phyloP scores from a whole-genome alignment of 64 coral and sea anemone species.

The Porites lutea region DNA sequence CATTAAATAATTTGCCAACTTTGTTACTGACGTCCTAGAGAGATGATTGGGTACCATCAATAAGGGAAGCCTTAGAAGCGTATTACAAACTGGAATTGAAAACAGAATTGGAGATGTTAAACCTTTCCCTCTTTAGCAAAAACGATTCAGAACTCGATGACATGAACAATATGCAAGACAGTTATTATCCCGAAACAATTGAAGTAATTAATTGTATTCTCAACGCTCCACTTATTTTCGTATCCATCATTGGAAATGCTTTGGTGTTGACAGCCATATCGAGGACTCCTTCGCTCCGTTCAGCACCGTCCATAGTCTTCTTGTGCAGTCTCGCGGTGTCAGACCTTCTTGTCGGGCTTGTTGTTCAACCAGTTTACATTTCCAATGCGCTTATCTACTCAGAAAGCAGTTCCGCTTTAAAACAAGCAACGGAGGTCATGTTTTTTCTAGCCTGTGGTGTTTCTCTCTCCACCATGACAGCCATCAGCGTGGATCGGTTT shows the following conservation, averaged over 20 bases:
- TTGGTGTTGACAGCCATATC: constrained; percentile 10
- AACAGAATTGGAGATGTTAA: no score
- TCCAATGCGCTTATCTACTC: background rate
- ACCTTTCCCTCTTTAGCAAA: no score
- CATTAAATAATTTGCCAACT: no score
- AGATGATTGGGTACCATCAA: no score
- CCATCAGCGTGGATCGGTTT: background rate
- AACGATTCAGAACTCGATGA: no score
- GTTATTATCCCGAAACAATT: background rate
- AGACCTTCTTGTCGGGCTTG: constrained; percentile 17
- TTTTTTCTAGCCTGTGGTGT: background rate
- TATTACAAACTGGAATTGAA: no score
- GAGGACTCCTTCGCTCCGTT: background rate
- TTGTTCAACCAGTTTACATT: constrained; percentile 25
- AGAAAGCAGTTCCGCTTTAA: no score
- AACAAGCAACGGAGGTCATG: background rate
- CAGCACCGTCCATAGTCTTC: background rate
- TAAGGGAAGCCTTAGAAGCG: no score
- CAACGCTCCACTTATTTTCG: background rate
- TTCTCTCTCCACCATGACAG: background rate
- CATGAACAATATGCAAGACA: no score
- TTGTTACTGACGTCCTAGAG: no score
- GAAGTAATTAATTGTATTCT: background rate
- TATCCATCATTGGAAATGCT: constrained; percentile 6
- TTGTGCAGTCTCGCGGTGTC: constrained; percentile 11